Base-by-base conservation (phyloP, 1,140 invertebrate species). In the Acromyrmex echinatior region DNA sequence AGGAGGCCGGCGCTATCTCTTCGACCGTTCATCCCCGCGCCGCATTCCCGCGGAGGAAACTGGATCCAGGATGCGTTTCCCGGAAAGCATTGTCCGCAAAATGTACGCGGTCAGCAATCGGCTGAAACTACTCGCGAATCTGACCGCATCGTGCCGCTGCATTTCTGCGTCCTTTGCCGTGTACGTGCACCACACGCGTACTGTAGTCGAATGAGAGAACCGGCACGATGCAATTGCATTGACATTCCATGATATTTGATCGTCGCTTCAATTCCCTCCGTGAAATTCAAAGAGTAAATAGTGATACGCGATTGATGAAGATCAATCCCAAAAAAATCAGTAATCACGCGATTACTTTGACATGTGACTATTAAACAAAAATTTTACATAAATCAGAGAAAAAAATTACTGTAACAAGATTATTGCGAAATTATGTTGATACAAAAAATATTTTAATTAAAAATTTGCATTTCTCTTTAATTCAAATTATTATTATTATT, bases 21-120 rank as follows among this genome's bases (percentile, higher is more conserved):
- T 63, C 62, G 10, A 86, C 56, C 58, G 39, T 49, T 14, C 87
- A 66, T 82, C 66, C 62, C 53, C 39, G 45, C 51, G 25, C 49
- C 4, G 76, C 49, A 86, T 70, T 87, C 74, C 79, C 87, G 87
- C 86, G 88, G 87, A 91, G 90, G 84, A 93, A 92, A 90, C 89
- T 92, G 90, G 87, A 92, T 92, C 88, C 89, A 91, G 90, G 86
- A 85, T 92, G 89, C 90, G 88, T 90, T 93, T 93, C 91, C 88
- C 87, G 87, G 92, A 92, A 93, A 92, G 88, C 92, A 91, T 92
- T 90, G 92, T 92, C 87, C 88, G 90, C 89, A 90, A 92, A 93
- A 92, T 91, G 91, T 89, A 90, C 87, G 86, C 86, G 88, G 77
- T 88, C 86, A 91, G 89, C 91, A 91, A 91, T 92, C 88, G 92